Evolutionary conservation across 2,113 vertebrate genomes (phyloP).

Genomic region (Silurus glanis): DNA sequence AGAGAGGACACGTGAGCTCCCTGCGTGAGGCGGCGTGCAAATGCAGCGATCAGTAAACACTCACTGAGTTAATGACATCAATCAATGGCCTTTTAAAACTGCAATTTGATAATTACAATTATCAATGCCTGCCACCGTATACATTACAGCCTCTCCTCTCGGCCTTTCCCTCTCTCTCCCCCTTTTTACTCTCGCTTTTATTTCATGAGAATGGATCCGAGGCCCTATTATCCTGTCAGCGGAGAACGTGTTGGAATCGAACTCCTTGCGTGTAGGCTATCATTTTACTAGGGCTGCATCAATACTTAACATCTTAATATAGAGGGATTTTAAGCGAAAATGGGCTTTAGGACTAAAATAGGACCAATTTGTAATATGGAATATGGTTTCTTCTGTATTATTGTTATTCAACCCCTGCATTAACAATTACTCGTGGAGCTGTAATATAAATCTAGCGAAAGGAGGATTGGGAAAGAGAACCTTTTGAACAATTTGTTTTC

Average conservation of each 20-base stretch:
- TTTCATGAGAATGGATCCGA: constrained; percentile 47
- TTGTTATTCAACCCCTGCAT: background rate
- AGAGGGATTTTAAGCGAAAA: constrained; percentile 17
- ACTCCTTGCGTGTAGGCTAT: constrained; percentile 41
- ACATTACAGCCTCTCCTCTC: constrained; percentile 55
- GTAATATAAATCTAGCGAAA: background rate
- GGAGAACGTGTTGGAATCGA: constrained; percentile 43
- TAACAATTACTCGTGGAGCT: background rate
- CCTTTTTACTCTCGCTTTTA: constrained; percentile 41
- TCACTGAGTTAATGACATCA: constrained; percentile 65
- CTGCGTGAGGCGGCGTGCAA: constrained; percentile 48
- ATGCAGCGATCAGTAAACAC: constrained; percentile 62
- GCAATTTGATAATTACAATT: constrained; percentile 67
- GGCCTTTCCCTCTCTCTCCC: constrained; percentile 22
- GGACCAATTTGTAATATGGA: background rate
- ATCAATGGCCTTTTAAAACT: constrained; percentile 67
- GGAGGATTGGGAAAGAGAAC: too few relatives aligned
- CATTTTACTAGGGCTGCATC: constrained; percentile 37
- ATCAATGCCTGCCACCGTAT: constrained; percentile 61
- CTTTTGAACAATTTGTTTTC: background rate
- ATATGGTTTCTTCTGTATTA: background rate
- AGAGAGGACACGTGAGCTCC: constrained; percentile 42
- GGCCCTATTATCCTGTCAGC: constrained; percentile 54
- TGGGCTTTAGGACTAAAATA: constrained; percentile 17
- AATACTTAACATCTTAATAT: constrained; percentile 34